A percentile compares a stretch with the other conserved stretches of the same genome.
These are phyloP conservation scores for Sciurus vulgaris DNA, from an alignment of 2,797 vertebrate species.

Conservation along the genomic window DNA sequence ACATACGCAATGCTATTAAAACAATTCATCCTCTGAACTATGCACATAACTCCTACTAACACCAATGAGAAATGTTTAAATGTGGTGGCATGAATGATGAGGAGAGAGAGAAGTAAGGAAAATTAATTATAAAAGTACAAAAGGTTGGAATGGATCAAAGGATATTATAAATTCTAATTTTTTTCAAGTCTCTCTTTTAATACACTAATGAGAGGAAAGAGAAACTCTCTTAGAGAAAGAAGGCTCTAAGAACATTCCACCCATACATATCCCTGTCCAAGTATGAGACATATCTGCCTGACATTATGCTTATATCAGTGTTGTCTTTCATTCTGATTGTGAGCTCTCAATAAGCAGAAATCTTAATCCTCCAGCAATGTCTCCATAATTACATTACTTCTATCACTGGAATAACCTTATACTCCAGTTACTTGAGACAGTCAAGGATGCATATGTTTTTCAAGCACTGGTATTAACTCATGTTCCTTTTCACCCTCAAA, in stretches of 20 bases:
- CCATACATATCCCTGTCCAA: background rate
- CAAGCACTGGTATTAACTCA: background rate
- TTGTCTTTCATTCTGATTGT: background rate
- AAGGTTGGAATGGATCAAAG: constrained; percentile 58
- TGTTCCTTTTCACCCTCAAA: background rate
- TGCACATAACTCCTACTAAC: constrained; percentile 3
- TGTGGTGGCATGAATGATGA: constrained; percentile 44
- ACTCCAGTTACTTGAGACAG: background rate
- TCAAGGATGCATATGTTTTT: background rate
- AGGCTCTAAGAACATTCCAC: background rate
- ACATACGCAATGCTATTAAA: constrained; percentile 61
- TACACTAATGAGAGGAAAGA: constrained; percentile 53
- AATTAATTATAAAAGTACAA: constrained; percentile 69
- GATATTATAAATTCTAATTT: constrained; percentile 41
- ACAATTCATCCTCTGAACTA: constrained; percentile 62
- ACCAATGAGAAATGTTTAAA: constrained; percentile 49
- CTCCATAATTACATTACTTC: background rate
- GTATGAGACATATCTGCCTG: background rate
- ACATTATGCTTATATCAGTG: background rate
- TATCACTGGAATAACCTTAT: background rate
- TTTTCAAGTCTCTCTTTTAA: constrained; percentile 49
- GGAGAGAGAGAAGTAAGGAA: constrained; percentile 46
- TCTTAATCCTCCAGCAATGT: background rate
- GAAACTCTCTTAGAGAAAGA: background rate
- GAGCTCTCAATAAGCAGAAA: constrained; percentile 10